phyloP scores from a whole-genome alignment of 2,888 invertebrate genomes.

The Halocaridina rubra region DNA sequence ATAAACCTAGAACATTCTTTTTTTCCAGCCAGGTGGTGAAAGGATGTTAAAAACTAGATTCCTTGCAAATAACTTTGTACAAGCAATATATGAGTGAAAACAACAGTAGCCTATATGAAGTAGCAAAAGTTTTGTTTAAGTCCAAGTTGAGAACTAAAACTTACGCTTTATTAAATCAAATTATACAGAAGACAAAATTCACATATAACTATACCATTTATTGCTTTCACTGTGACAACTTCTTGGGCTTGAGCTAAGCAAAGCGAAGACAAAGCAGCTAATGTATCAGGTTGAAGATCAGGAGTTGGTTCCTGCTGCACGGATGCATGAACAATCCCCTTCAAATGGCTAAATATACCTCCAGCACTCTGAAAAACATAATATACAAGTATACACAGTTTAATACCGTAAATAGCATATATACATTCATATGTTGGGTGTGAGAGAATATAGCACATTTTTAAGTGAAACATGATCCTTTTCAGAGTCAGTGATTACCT shows the following conservation, averaged over 20 bases:
- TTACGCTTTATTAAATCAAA: background rate
- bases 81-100: background rate
- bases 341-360: slow-evolving; percentile 88
- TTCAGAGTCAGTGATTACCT: too few species aligned
- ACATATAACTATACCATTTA: slow-evolving; percentile 36
- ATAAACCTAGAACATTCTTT: too few species aligned
- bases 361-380: slow-evolving; percentile 81
- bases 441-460: too few species aligned
- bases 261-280: slow-evolving; percentile 84
- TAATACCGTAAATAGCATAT: too few species aligned
- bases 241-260: slow-evolving; percentile 99
- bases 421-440: too few species aligned
- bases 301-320: slow-evolving; percentile 95
- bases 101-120: too few species aligned
- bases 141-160: background rate
- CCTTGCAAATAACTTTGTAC: too few species aligned
- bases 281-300: slow-evolving; percentile 92
- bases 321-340: slow-evolving; percentile 74
- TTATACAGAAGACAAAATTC: background rate
- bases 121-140: too few species aligned
- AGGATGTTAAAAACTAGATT: too few species aligned
- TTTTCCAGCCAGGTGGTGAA: too few species aligned
- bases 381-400: too few species aligned
- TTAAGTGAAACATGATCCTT: too few species aligned
- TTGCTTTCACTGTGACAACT: slow-evolving; percentile 93